Evolutionary conservation across 2,797 vertebrate genomes (phyloP).

Genomic region (Cynodonichthys magdalenae): DNA sequence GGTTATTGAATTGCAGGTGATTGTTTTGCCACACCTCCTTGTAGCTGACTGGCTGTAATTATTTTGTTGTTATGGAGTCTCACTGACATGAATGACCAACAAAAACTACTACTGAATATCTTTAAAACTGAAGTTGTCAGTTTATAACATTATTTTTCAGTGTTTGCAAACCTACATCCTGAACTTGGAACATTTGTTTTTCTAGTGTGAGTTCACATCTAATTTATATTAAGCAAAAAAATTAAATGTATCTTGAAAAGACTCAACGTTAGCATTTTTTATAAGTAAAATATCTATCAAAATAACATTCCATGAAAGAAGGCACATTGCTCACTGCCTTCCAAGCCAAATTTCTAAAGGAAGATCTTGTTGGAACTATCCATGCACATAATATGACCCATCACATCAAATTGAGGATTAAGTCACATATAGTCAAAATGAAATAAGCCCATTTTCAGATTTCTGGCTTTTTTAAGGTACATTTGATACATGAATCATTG

Average conservation of each 20-base stretch:
- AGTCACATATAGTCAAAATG: too few species aligned
- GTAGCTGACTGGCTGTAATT: conserved; percentile 42
- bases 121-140: conserved; percentile 41
- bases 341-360: too few species aligned
- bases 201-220: background rate
- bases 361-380: too few species aligned
- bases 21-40: conserved; percentile 1
- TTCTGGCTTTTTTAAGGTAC: too few species aligned
- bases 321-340: too few species aligned
- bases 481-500: too few species aligned
- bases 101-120: conserved; percentile 49
- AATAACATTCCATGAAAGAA: too few species aligned
- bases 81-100: conserved; percentile 33
- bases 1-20: conserved; percentile 13
- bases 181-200: conserved; percentile 1
- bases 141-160: conserved; percentile 41
- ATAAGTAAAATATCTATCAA: too few species aligned
- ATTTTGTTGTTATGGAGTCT: conserved; percentile 38
- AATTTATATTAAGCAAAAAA: background rate
- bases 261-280: too few species aligned
- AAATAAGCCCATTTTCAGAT: too few species aligned
- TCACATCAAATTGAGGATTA: too few species aligned
- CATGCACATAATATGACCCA: too few species aligned
- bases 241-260: background rate
- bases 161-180: conserved; percentile 23